A percentile compares a stretch with the other conserved stretches of the same genome.
Conservation (phyloP, 2,113 vertebrate genomes). For the Myotis yumanensis region DNA sequence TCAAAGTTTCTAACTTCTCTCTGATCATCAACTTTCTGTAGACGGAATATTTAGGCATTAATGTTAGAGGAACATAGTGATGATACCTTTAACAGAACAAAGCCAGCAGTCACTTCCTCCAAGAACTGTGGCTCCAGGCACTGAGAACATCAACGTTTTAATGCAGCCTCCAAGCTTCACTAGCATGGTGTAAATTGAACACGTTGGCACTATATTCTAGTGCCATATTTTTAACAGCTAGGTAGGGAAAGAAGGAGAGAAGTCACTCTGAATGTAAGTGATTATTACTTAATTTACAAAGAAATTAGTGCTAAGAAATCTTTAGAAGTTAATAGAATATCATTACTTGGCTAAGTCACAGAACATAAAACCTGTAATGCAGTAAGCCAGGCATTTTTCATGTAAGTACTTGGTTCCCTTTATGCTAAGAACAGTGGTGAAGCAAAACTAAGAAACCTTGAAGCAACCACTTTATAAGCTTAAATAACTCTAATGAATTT, state of each 20-base stretch:
- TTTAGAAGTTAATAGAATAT: slow-evolving; percentile 74
- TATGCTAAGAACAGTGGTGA: slow-evolving; percentile 32
- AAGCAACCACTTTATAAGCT: slow-evolving; percentile 30
- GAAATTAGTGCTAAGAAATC: slow-evolving; percentile 77
- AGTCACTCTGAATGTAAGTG: slow-evolving; percentile 77
- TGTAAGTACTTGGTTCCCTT: slow-evolving; percentile 35
- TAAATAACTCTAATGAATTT: slow-evolving; percentile 51
- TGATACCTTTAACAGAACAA: slow-evolving; percentile 49
- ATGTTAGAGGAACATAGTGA: not conserved
- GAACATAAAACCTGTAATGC: slow-evolving; percentile 73
- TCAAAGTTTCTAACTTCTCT: not conserved
- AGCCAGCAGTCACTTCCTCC: slow-evolving; percentile 44
- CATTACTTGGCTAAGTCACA: slow-evolving; percentile 68
- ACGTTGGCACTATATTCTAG: slow-evolving; percentile 62
- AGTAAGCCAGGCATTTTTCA: slow-evolving; percentile 56
- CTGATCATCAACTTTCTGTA: not conserved
- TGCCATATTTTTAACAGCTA: slow-evolving; percentile 77
- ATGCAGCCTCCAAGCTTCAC: slow-evolving; percentile 72
- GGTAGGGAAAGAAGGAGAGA: slow-evolving; percentile 45
- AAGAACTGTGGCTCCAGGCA: slow-evolving; percentile 74
- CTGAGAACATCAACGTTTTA: slow-evolving; percentile 73
- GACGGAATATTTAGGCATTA: not conserved
- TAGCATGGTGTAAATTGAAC: slow-evolving; percentile 74
- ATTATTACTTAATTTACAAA: slow-evolving; percentile 83
- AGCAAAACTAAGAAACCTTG: slow-evolving; percentile 39